phyloP scores from a whole-genome alignment of 1,140 invertebrate species.

The Marisa cornuarietis region DNA sequence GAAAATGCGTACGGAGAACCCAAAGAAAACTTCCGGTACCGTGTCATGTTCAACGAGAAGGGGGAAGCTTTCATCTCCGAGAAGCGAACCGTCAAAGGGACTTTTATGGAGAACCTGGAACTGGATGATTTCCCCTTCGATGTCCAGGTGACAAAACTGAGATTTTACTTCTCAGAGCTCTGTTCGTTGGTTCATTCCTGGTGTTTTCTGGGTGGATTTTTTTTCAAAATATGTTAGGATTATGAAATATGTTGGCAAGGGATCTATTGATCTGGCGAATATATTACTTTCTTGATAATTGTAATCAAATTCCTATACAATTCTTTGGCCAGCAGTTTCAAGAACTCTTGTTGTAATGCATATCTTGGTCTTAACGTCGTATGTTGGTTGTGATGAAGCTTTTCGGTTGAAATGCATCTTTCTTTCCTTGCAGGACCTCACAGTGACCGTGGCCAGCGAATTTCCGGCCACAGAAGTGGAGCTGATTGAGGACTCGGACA shows the following conservation, averaged over 20 bases:
- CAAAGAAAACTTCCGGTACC: conserved; percentile 59
- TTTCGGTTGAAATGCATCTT: neutral
- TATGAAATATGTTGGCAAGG: too few species aligned
- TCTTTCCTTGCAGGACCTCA: conserved; percentile 57
- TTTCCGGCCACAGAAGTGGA: conserved; percentile 60
- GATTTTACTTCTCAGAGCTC: too few species aligned
- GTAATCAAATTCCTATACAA: too few species aligned
- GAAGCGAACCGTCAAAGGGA: conserved; percentile 61
- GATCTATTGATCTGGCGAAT: too few species aligned
- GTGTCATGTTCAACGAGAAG: conserved; percentile 58
- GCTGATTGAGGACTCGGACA: conserved; percentile 60
- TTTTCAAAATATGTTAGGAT: too few species aligned
- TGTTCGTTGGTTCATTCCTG: too few species aligned
- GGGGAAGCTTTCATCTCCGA: conserved; percentile 62
- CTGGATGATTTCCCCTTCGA: conserved; percentile 65
- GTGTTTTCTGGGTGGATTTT: too few species aligned
- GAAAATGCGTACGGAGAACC: conserved; percentile 65
- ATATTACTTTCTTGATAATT: neutral
- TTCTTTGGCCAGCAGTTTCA: too few species aligned
- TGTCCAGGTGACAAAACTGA: conserved; percentile 55
- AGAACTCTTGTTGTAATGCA: neutral
- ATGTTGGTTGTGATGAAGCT: too few species aligned
- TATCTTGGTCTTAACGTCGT: neutral
- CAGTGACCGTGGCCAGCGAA: conserved; percentile 64
- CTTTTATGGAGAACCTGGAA: conserved; percentile 65